These are phyloP conservation scores for Mesembrinibis cayennensis DNA, from an alignment of 2,113 vertebrate species.

Conservation along the genomic window DNA sequence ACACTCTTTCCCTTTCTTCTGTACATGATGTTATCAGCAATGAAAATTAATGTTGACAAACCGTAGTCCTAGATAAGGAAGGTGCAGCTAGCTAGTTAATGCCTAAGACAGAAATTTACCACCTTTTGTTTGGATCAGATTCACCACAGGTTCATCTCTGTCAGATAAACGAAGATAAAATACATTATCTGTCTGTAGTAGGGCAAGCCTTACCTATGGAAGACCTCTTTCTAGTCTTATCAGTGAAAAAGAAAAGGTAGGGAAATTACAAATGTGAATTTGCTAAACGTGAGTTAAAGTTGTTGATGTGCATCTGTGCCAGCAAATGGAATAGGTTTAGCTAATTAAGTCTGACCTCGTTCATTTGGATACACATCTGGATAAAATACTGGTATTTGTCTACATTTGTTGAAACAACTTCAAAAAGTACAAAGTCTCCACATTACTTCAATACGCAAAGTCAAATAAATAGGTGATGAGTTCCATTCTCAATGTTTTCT, in stretches of 20 bases:
- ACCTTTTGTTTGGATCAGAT: neutral
- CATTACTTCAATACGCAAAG: neutral
- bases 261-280: neutral
- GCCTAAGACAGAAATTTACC: neutral
- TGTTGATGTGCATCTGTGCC: neutral
- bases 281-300: neutral
- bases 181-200: neutral
- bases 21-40: neutral
- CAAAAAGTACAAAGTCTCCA: neutral
- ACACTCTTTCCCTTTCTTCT: neutral
- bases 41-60: neutral
- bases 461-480: neutral
- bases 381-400: neutral
- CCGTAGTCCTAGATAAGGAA: neutral
- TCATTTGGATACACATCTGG: neutral
- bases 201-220: neutral
- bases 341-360: neutral
- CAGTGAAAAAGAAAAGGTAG: neutral
- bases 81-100: neutral
- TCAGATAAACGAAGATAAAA: neutral
- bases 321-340: neutral
- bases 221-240: neutral
- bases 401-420: neutral
- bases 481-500: neutral
- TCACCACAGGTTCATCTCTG: neutral